Evolutionary conservation across 2,113 vertebrate genomes (phyloP).

Genomic region (Leptosomus discolor): DNA sequence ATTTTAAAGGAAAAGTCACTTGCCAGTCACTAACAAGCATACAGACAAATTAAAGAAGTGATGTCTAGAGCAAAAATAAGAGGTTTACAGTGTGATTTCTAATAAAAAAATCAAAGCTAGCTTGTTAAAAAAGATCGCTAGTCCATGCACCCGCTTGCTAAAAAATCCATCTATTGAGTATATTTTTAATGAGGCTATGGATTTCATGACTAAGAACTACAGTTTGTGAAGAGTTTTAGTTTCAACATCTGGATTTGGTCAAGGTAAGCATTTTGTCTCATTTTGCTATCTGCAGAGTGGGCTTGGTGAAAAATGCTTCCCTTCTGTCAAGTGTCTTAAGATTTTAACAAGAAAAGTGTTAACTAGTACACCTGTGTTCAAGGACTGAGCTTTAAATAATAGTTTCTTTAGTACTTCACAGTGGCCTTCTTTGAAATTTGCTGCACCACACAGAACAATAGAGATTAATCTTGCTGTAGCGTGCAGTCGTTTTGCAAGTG

Average conservation of each 20-base stretch:
- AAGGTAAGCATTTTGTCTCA: neutral
- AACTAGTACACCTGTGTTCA: neutral
- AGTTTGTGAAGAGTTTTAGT: neutral
- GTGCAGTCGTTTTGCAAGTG: neutral
- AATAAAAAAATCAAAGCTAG: neutral
- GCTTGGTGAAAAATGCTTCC: neutral
- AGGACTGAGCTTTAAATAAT: neutral
- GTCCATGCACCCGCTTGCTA: neutral
- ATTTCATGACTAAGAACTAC: neutral
- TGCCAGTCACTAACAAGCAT: neutral
- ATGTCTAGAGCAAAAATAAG: neutral
- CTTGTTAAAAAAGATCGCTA: neutral
- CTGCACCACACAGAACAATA: neutral
- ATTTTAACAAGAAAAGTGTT: neutral
- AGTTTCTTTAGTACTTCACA: neutral
- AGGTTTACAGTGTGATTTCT: neutral
- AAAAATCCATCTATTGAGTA: neutral
- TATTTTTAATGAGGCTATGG: neutral
- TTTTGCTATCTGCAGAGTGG: neutral
- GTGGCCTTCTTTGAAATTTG: neutral
- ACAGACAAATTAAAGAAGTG: neutral
- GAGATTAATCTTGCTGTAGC: neutral
- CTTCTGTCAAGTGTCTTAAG: neutral
- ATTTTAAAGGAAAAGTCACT: conserved; percentile 17
- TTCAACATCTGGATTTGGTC: neutral